phyloP scores from a whole-genome alignment of 1,140 invertebrate species.

The Drosophila triauraria region DNA sequence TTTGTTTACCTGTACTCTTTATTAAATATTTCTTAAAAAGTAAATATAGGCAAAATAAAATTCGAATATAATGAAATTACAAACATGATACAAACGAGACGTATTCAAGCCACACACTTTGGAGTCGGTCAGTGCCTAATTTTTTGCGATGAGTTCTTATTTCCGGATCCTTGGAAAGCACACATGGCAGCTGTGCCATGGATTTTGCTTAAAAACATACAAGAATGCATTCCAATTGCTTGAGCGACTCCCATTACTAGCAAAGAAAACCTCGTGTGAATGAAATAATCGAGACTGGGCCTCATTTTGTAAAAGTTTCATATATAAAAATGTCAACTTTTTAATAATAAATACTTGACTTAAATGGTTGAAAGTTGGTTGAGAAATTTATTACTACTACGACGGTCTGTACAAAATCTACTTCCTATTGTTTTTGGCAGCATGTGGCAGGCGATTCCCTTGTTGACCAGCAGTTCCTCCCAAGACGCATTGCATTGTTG shows the following conservation, averaged over 20 bases:
- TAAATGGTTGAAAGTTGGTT: conserved; percentile 16
- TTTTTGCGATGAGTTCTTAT: conserved; percentile 8
- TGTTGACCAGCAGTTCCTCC: conserved; percentile 45
- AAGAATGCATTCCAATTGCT: conserved; percentile 21
- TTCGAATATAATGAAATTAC: conserved; percentile 70
- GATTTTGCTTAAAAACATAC: conserved; percentile 11
- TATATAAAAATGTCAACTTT: conserved; percentile 38
- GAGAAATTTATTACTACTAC: conserved; percentile 33
- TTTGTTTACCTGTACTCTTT: conserved; percentile 76
- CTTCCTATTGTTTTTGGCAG: conserved; percentile 69
- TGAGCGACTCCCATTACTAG: conserved; percentile 9
- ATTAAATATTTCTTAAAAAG: conserved; percentile 73
- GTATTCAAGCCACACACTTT: background rate
- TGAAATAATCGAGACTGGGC: conserved; percentile 44
- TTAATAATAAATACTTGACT: conserved; percentile 43
- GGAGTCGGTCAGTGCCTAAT: background rate
- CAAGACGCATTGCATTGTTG: conserved; percentile 38
- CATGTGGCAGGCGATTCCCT: conserved; percentile 71
- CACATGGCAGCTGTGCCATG: background rate
- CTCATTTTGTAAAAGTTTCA: conserved; percentile 28
- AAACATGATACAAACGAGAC: conserved; percentile 19
- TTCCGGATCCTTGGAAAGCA: background rate
- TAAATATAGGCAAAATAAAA: conserved; percentile 71
- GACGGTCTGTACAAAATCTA: conserved; percentile 28
- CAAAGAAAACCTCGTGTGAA: conserved; percentile 27